Evolutionary conservation across 2,888 invertebrate species (phyloP), one percentile per base, ranked within the genome.

Genomic region (Plemyria rubiginata): DNA sequence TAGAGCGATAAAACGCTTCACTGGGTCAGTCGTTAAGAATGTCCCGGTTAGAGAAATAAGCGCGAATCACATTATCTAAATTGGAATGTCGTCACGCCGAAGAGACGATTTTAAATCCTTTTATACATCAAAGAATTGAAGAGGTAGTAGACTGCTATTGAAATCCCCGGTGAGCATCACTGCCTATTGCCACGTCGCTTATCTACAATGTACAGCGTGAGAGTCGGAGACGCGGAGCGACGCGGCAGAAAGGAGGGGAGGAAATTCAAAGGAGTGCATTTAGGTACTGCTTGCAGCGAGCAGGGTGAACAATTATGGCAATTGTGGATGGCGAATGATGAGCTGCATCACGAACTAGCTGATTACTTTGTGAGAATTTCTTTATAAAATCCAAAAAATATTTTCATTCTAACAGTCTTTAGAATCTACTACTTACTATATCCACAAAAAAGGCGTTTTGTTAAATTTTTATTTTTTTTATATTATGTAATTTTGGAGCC

Each of bases 101-200:
- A 82, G 80, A 79, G 78, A 79, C 78, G 82, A 79, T n/a, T 84
- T 85, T 82, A 87, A 87, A 89, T 87, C 86, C 87, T 82, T 86
- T 87, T 87, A 86, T 83, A 82, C 82, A 79, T 86, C 86, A 82
- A 86, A 87, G 87, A 88, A 88, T 86, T 77, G 81, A 84, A 81
- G 74, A 82, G 60, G 65, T 59, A 84, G 65, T 54, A 84, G 86
- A 82, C 85, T 85, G 81, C 85, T 82, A 89, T 91, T 87, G 86
- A 90, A 87, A 83, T 90, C 88, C 87, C 88, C 79, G 77, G 86
- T 82, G 90, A 89, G 84, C 88, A 86, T 90, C 87, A 91, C 90
- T 90, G 88, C 90, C 88, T 90, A 89, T 89, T 90, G 90, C 88
- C 83, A 85, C 85, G 88, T 88, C 89, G 87, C 84, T 90, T 90